Evolutionary conservation across 2,888 invertebrate species (phyloP).

Genomic region (Phanerotoma sp.): DNA sequence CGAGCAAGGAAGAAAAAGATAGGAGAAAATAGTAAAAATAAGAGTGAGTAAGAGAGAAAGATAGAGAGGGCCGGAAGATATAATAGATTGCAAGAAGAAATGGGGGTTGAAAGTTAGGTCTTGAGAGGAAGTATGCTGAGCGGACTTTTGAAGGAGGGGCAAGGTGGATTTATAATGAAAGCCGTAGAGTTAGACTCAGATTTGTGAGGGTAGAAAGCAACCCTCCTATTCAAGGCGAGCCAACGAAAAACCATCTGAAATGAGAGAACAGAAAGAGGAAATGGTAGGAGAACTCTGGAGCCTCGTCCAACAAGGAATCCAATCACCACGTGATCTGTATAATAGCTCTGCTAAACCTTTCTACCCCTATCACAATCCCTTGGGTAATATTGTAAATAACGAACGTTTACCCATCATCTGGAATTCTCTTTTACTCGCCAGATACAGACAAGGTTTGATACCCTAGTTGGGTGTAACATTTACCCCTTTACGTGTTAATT

Average conservation of each 20-base stretch:
- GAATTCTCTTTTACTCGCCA: constrained; percentile 28
- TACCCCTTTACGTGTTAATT: not conserved
- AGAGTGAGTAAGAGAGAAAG: constrained; percentile 27
- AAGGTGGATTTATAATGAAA: constrained; percentile 57
- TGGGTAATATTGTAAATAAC: constrained; percentile 52
- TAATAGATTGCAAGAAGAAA: constrained; percentile 51
- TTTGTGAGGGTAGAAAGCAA: constrained; percentile 52
- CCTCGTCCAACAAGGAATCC: constrained; percentile 49
- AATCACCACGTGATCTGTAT: constrained; percentile 56
- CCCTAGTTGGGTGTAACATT: constrained; percentile 16
- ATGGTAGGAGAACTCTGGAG: constrained; percentile 23
- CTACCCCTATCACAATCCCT: constrained; percentile 44
- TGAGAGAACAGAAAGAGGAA: constrained; percentile 30
- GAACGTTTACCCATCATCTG: constrained; percentile 46
- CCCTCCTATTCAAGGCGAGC: constrained; percentile 38
- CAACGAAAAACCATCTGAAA: constrained; percentile 25
- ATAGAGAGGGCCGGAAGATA: constrained; percentile 45
- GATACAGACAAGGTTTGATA: constrained; percentile 23
- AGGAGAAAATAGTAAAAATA: constrained; percentile 32
- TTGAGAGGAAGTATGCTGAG: constrained; percentile 37
- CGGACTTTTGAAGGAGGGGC: constrained; percentile 25
- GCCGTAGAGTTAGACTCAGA: constrained; percentile 54
- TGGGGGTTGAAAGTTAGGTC: constrained; percentile 53
- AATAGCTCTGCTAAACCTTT: constrained; percentile 52
- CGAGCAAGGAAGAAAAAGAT: constrained; percentile 28